Percentiles rank a stretch among this genome's conserved stretches.
phyloP scores from a whole-genome alignment of 2,113 vertebrate species.

The Percina caprodes region DNA sequence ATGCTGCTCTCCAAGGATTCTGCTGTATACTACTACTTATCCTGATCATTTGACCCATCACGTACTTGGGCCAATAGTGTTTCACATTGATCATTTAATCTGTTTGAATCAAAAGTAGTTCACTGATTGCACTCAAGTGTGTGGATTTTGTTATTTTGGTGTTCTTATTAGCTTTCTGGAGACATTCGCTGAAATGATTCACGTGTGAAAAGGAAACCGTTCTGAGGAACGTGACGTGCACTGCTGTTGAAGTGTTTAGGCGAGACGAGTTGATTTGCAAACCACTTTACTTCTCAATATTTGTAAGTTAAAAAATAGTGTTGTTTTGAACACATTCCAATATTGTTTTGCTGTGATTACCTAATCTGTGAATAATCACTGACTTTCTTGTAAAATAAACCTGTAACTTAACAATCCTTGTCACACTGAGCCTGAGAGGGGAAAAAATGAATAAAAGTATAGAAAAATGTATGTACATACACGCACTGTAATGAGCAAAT shows the following conservation, averaged over 20 bases:
- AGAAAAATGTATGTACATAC: constrained; percentile 5
- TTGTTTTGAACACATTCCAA: constrained; percentile 29
- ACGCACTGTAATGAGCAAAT: background rate
- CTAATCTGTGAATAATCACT: constrained; percentile 38
- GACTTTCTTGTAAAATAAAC: constrained; percentile 44
- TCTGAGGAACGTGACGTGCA: constrained; percentile 13
- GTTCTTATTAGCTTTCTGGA: background rate
- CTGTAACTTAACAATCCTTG: constrained; percentile 54
- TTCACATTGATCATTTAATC: constrained; percentile 5
- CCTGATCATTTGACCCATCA: background rate
- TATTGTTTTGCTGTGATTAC: constrained; percentile 40
- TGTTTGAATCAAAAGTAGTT: constrained; percentile 20
- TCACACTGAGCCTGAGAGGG: constrained; percentile 38
- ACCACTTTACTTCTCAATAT: constrained; percentile 13
- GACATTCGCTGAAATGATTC: constrained; percentile 24
- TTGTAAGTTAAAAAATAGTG: constrained; percentile 1
- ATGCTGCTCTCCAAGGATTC: constrained; percentile 15
- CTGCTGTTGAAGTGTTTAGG: constrained; percentile 30
- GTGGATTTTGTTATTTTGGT: background rate
- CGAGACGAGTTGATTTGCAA: background rate
- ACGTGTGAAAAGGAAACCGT: constrained; percentile 1
- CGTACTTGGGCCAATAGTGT: background rate
- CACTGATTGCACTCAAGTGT: constrained; percentile 21
- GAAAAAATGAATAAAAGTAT: background rate
- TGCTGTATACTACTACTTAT: background rate